Percentiles rank a stretch among this genome's conserved stretches.
Conservation (phyloP, 2,797 vertebrate genomes). For the Clarias fuscus region DNA sequence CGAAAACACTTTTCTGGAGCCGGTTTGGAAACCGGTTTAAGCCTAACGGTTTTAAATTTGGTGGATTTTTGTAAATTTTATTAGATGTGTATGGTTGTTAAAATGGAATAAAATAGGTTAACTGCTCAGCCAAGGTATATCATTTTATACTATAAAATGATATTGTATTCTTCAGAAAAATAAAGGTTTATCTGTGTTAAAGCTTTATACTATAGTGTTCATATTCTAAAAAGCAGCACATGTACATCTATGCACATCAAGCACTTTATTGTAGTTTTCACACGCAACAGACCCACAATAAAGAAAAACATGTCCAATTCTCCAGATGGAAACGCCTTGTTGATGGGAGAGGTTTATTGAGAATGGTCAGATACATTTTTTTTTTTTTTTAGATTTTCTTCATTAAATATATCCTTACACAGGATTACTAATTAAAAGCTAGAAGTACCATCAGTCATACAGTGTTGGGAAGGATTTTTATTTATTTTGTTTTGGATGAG, state of each 20-base stretch:
- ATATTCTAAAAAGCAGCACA: background rate
- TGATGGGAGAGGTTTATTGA: background rate
- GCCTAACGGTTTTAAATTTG: background rate
- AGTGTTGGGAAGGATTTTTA: no score
- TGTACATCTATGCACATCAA: background rate
- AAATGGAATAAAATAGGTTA: background rate
- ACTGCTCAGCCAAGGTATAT: background rate
- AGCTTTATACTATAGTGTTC: background rate
- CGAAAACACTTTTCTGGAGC: no score
- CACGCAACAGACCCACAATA: background rate
- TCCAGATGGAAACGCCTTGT: background rate
- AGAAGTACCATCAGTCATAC: no score
- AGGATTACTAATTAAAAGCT: no score
- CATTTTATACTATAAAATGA: no score
- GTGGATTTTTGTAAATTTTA: background rate
- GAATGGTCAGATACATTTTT: no score
- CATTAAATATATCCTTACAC: no score
- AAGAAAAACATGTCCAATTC: background rate
- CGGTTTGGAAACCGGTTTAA: no score
- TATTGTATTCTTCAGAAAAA: background rate
- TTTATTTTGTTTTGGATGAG: no score
- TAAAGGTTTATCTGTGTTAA: background rate
- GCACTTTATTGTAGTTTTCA: background rate
- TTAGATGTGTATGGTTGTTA: background rate
- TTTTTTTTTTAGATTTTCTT: no score